Conservation (phyloP, 1,140 invertebrate species). For the Fopius arisanus region DNA sequence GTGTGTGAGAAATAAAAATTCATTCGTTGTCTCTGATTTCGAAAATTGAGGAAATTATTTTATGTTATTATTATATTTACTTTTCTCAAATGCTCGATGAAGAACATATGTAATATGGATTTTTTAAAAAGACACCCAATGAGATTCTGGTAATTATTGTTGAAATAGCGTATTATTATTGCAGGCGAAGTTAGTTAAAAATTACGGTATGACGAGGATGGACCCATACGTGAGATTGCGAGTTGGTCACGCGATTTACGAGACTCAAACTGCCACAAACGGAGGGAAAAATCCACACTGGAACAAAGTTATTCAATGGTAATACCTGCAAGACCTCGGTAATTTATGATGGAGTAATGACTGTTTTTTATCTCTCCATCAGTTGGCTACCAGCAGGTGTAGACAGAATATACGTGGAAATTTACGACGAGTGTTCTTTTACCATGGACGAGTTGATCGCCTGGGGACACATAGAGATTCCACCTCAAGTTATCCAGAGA, state of each 20-base stretch:
- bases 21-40: too few species aligned
- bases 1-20: too few species aligned
- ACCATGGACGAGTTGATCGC: conserved; percentile 95
- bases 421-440: conserved; percentile 97
- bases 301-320: conserved; percentile 94
- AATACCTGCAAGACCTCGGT: conserved; percentile 40
- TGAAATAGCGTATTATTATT: conserved; percentile 15
- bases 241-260: conserved; percentile 92
- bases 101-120: too few species aligned
- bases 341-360: background rate
- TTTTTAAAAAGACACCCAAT: too few species aligned
- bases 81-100: too few species aligned
- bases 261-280: conserved; percentile 93
- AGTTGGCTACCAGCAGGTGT: conserved; percentile 88
- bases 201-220: conserved; percentile 96
- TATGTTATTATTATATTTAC: too few species aligned
- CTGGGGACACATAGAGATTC: conserved; percentile 88
- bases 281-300: conserved; percentile 95
- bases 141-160: background rate
- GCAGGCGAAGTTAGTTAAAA: conserved; percentile 90
- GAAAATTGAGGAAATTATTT: too few species aligned
- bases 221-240: conserved; percentile 94
- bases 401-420: conserved; percentile 88
- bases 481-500: conserved; percentile 76
- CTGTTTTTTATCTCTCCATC: conserved; percentile 48